Conservation (phyloP, 1,140 invertebrate genomes). For the Drosophila melanogaster region DNA sequence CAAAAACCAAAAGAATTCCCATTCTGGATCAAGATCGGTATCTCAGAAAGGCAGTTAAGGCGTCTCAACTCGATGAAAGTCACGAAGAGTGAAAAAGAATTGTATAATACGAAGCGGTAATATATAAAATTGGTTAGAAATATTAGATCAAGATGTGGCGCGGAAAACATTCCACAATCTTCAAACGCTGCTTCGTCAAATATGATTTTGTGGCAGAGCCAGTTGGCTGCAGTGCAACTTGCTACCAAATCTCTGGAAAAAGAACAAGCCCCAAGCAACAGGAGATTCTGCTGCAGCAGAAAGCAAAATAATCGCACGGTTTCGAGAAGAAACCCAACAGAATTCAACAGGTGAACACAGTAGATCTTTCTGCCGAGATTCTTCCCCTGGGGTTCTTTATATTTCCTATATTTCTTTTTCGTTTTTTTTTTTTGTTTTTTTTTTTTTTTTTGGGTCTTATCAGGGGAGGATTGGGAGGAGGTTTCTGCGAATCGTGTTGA, state of each 20-base stretch:
- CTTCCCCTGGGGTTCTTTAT: conserved; percentile 20
- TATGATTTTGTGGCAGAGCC: not conserved
- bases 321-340: conserved; percentile 4
- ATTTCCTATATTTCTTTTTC: conserved; percentile 2
- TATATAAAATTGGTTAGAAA: not conserved
- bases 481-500: conserved; percentile 83
- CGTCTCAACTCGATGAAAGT: conserved; percentile 7
- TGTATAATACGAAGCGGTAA: not conserved
- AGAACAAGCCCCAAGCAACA: conserved; percentile 7
- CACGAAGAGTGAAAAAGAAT: conserved; percentile 6
- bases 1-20: conserved; percentile 40
- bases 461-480: conserved; percentile 44
- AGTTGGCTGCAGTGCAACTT: conserved; percentile 3
- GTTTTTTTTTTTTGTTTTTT: conserved; percentile 18
- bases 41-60: conserved; percentile 23
- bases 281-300: not conserved
- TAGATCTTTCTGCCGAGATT: conserved; percentile 25
- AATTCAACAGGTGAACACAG: conserved; percentile 42
- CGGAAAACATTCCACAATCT: not conserved
- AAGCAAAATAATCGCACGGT: conserved; percentile 5
- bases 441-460: conserved; percentile 45
- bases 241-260: conserved; percentile 8
- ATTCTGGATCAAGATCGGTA: conserved; percentile 39
- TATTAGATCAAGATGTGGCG: conserved; percentile 11
- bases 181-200: not conserved